A percentile compares a stretch with the other conserved stretches of the same genome.
phyloP scores from a whole-genome alignment of 2,113 vertebrate genomes.

The Cinclus cinclus region DNA sequence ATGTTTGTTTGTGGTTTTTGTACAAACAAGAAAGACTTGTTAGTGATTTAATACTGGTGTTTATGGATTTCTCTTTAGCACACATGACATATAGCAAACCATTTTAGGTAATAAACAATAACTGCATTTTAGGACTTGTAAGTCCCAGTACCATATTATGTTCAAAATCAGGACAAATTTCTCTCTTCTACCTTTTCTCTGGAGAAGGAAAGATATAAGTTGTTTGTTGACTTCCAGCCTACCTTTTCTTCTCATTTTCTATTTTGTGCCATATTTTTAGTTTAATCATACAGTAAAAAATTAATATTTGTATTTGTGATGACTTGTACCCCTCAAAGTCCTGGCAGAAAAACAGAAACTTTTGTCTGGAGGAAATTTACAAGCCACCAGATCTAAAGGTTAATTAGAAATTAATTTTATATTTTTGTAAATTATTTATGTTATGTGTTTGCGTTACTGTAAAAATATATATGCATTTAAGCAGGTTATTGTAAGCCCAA shows the following conservation, averaged over 20 bases:
- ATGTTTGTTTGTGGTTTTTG: not conserved
- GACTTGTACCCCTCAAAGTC: constrained; percentile 16
- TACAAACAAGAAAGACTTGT: constrained; percentile 48
- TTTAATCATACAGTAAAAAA: constrained; percentile 30
- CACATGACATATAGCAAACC: constrained; percentile 32
- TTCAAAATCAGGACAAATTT: constrained; percentile 12
- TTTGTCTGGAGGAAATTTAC: constrained; percentile 56
- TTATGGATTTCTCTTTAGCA: constrained; percentile 66
- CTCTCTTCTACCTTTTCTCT: not conserved
- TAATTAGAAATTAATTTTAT: constrained; percentile 71
- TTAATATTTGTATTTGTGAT: constrained; percentile 43
- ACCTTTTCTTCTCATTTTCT: not conserved
- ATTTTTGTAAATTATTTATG: constrained; percentile 58
- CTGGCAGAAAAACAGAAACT: constrained; percentile 30
- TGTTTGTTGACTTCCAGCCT: not conserved
- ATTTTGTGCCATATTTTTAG: not conserved
- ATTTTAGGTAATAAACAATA: constrained; percentile 63
- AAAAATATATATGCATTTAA: constrained; percentile 65
- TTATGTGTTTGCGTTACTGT: constrained; percentile 54
- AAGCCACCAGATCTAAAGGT: constrained; percentile 53
- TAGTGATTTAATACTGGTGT: constrained; percentile 58
- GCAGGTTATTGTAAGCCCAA: constrained; percentile 51
- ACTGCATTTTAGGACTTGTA: constrained; percentile 45
- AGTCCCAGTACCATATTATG: not conserved
- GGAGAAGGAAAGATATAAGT: constrained; percentile 17